Percentiles rank a stretch among this genome's conserved stretches.
Conservation (phyloP, 2,888 invertebrate species). For the Matsumyia berberina region DNA sequence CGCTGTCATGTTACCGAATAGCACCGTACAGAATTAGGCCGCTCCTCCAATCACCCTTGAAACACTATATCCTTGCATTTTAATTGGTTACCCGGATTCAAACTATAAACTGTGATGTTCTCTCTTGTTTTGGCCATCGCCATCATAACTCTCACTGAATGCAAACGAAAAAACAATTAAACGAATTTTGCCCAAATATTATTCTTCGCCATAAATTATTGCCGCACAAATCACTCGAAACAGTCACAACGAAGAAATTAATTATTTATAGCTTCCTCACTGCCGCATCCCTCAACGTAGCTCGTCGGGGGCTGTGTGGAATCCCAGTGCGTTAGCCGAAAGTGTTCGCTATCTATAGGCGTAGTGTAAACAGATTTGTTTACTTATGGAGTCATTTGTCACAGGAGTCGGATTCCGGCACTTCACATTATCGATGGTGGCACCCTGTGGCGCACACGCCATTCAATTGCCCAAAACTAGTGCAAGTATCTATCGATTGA, state of each 20-base stretch:
- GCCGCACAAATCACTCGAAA: constrained; percentile 74
- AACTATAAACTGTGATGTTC: not conserved
- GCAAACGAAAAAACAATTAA: constrained; percentile 55
- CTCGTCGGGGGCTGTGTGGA: constrained; percentile 16
- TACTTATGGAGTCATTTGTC: constrained; percentile 79
- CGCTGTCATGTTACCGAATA: constrained; percentile 42
- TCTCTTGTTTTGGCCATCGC: not conserved
- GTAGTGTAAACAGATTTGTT: constrained; percentile 80
- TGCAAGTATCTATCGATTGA: constrained; percentile 65
- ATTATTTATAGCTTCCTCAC: constrained; percentile 76
- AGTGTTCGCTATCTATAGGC: constrained; percentile 58
- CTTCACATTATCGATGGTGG: constrained; percentile 70
- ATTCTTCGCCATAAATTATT: constrained; percentile 71
- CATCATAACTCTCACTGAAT: not conserved
- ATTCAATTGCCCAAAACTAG: constrained; percentile 62
- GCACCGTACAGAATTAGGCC: not conserved
- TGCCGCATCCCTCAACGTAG: constrained; percentile 66
- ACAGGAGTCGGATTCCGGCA: constrained; percentile 75
- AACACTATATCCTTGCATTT: constrained; percentile 25
- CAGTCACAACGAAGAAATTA: constrained; percentile 74
- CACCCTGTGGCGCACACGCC: constrained; percentile 76
- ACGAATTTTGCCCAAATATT: constrained; percentile 69
- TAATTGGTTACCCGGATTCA: constrained; percentile 42
- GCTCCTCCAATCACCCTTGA: constrained; percentile 4
- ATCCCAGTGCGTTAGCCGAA: constrained; percentile 29